phyloP scores from a whole-genome alignment of 2,888 invertebrate species.

The Diaphora mendica region DNA sequence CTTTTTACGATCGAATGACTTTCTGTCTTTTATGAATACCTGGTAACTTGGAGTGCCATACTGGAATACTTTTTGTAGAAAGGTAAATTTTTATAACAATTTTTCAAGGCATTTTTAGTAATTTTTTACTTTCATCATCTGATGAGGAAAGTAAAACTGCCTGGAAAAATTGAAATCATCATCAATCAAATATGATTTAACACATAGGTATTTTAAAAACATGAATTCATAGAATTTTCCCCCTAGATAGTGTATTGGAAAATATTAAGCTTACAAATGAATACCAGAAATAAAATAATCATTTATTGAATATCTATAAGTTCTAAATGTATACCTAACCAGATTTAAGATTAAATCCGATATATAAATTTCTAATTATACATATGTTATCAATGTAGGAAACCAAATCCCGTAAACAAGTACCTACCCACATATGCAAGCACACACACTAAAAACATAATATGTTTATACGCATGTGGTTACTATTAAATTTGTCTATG shows the following conservation, averaged over 20 bases:
- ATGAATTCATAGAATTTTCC: not conserved
- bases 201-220: not conserved
- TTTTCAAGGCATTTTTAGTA: not conserved
- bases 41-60: constrained; percentile 23
- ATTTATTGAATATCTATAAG: not conserved
- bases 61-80: not conserved
- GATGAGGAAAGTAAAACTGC: no score
- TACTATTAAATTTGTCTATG: not conserved
- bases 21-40: constrained; percentile 32
- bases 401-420: not conserved
- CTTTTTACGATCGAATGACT: constrained; percentile 30
- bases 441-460: not conserved
- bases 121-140: no score
- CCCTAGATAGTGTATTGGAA: no score
- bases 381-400: not conserved
- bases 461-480: not conserved
- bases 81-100: not conserved
- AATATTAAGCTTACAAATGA: not conserved
- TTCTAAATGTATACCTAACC: no score
- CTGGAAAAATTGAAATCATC: no score
- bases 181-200: no score
- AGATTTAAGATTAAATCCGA: not conserved
- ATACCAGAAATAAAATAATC: not conserved
- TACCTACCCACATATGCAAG: not conserved
- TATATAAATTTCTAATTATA: not conserved